Conservation (phyloP, 2,888 invertebrate genomes). For the Oscheius sp. region DNA sequence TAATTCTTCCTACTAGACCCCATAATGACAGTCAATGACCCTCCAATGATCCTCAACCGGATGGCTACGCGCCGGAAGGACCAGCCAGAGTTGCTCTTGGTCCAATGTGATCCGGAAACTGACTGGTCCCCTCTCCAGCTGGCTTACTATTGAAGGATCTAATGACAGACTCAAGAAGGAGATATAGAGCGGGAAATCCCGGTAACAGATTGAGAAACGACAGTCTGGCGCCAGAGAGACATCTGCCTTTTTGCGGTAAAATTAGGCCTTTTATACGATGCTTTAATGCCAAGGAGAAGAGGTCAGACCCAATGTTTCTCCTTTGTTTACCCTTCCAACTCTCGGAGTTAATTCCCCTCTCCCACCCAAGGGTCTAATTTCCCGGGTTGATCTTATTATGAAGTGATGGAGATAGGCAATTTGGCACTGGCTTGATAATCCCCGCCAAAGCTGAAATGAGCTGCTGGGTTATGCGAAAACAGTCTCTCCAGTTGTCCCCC, state of each 20-base stretch:
- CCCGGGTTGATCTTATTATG: conserved; percentile 10
- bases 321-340: conserved; percentile 7
- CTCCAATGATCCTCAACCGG: conserved; percentile 22
- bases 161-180: conserved; percentile 17
- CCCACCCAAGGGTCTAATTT: conserved; percentile 9
- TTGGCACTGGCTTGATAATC: conserved; percentile 24
- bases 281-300: neutral
- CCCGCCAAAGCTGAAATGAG: neutral
- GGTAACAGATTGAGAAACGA: conserved; percentile 27
- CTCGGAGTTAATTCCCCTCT: neutral
- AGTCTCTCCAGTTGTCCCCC: neutral
- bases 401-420: conserved; percentile 19
- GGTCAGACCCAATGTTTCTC: neutral
- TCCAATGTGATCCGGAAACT: conserved; percentile 25
- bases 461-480: neutral
- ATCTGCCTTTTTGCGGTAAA: conserved; percentile 17
- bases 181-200: conserved; percentile 31
- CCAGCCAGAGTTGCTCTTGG: conserved; percentile 6
- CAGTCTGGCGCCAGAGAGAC: conserved; percentile 26
- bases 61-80: neutral
- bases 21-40: neutral
- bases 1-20: neutral
- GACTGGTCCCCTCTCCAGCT: neutral
- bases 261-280: neutral
- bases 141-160: neutral